Evolutionary conservation across 1,140 invertebrate genomes (phyloP).

Genomic region (Drosophila orena): DNA sequence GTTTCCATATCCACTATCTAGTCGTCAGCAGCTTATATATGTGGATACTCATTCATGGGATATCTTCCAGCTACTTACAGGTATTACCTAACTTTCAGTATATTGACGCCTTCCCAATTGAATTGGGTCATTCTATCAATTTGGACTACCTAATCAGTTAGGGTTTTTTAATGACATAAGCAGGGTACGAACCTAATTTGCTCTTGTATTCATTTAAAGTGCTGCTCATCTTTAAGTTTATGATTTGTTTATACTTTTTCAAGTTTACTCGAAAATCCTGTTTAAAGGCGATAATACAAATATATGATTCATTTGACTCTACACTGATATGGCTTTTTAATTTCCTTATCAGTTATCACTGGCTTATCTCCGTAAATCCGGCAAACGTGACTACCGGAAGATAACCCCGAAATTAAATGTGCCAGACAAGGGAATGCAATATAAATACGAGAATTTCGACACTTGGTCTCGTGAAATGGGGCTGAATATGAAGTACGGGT

Average conservation of each 20-base stretch:
- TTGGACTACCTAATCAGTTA: constrained; percentile 6
- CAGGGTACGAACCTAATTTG: neutral
- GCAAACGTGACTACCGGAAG: constrained; percentile 27
- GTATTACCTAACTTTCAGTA: neutral
- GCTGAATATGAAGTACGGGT: neutral
- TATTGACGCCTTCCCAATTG: neutral
- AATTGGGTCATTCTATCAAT: constrained; percentile 10
- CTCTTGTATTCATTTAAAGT: neutral
- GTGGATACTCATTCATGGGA: constrained; percentile 11
- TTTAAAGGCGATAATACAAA: neutral
- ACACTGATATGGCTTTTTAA: neutral
- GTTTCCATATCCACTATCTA: constrained; percentile 17
- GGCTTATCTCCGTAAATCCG: constrained; percentile 17
- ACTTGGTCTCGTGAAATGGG: neutral
- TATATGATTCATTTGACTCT: neutral
- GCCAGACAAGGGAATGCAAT: constrained; percentile 3
- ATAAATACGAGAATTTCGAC: constrained; percentile 3
- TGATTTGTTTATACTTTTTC: constrained; percentile 5
- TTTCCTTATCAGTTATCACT: constrained; percentile 7
- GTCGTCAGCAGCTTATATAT: neutral
- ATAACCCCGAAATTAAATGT: constrained; percentile 15
- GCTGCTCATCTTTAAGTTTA: neutral
- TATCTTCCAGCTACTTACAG: neutral
- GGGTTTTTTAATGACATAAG: constrained; percentile 4
- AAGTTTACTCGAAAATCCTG: neutral